Percentiles rank a stretch among this genome's conserved stretches.
Conservation (phyloP, 1,140 invertebrate species). For the Bradynema listronoti region DNA sequence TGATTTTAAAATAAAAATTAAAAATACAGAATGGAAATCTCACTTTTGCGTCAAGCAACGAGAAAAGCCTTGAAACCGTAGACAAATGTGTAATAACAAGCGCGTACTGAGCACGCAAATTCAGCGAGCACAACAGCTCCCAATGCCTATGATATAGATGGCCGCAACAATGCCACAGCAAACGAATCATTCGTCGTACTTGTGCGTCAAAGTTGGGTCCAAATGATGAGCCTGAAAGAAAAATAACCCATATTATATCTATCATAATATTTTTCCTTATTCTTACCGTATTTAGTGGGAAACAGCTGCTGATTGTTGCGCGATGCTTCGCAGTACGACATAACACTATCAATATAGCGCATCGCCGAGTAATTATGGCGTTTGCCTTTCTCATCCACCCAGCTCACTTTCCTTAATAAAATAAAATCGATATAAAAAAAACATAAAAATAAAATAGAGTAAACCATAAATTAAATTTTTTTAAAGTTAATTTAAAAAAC, state of each 20-base stretch:
- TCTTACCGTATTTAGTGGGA: conserved; percentile 56
- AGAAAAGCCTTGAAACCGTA: conserved; percentile 24
- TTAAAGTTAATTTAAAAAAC: no score
- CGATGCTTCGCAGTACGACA: conserved; percentile 49
- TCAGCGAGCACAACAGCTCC: conserved; percentile 42
- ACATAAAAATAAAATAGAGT: no score
- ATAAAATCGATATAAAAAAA: no score
- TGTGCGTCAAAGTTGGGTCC: conserved; percentile 43
- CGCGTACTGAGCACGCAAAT: conserved; percentile 49
- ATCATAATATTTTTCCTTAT: neutral
- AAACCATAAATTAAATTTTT: no score
- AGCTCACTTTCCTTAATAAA: conserved; percentile 51
- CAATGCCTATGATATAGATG: conserved; percentile 55
- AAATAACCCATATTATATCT: conserved; percentile 10
- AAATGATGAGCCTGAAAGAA: conserved; percentile 45
- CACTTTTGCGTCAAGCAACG: conserved; percentile 38
- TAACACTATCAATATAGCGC: conserved; percentile 56
- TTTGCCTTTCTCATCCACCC: conserved; percentile 50
- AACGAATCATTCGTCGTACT: conserved; percentile 30
- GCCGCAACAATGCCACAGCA: conserved; percentile 54
- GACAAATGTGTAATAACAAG: conserved; percentile 50
- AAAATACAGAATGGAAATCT: neutral
- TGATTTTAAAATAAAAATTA: neutral
- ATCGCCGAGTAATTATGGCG: conserved; percentile 47
- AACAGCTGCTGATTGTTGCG: conserved; percentile 53